A percentile compares a stretch with the other conserved stretches of the same genome.
phyloP scores from a whole-genome alignment of 2,888 invertebrate species.

The Pseudoips prasinana region DNA sequence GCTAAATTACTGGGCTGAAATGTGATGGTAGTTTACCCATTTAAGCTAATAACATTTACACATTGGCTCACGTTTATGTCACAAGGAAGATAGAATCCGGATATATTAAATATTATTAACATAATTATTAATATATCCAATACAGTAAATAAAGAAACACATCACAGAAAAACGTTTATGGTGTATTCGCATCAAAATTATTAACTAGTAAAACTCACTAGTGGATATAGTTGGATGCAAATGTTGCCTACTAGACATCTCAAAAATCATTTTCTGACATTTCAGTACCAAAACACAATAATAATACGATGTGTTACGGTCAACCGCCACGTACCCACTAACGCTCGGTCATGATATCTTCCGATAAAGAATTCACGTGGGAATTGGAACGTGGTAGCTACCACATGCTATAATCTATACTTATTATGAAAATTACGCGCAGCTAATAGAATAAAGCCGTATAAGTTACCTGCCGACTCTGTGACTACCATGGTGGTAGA shows the following conservation, averaged over 20 bases:
- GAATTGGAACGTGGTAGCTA: conserved; percentile 36
- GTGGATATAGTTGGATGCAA: conserved; percentile 59
- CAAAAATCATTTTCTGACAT: conserved; percentile 40
- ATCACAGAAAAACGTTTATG: too few species aligned
- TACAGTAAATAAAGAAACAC: too few species aligned
- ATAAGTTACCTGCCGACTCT: conserved; percentile 41
- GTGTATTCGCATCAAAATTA: too few species aligned
- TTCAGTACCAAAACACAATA: conserved; percentile 3
- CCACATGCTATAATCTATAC: background rate
- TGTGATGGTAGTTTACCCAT: too few species aligned
- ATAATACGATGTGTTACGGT: conserved; percentile 13
- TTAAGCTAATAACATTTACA: too few species aligned
- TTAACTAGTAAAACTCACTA: conserved; percentile 29
- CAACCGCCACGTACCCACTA: conserved; percentile 26
- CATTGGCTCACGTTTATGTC: too few species aligned
- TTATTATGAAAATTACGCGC: conserved; percentile 1
- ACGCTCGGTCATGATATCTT: conserved; percentile 9
- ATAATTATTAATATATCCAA: too few species aligned
- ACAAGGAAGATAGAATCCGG: too few species aligned
- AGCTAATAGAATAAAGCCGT: conserved; percentile 1
- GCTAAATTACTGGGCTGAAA: too few species aligned
- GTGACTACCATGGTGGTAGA: conserved; percentile 52
- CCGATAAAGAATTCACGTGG: conserved; percentile 59
- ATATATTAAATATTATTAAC: too few species aligned
- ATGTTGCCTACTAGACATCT: conserved; percentile 70